Base-by-base conservation (phyloP, 2,888 invertebrate genomes). In the Mythimna loreyi region DNA sequence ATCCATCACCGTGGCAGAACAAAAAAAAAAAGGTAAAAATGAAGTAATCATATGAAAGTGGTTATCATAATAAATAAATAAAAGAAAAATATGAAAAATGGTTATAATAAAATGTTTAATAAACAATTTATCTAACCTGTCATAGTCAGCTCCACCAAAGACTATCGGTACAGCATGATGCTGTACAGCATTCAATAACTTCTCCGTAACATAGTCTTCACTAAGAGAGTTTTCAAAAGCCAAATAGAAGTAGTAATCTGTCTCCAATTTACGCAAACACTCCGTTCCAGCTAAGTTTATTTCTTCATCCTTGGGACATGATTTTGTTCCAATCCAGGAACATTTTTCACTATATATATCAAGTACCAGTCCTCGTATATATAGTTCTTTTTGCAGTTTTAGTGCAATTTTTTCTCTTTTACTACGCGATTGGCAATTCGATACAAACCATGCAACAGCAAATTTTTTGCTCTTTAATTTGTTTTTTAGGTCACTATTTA, bases 121-220 rank as follows among this genome's bases (percentile, higher is more conserved):
- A 28, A 13, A 28, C 25, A 21, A 9, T 0, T 47, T 19, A 55
- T 23, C 45, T 40, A 2, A 93, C 94, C 93, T 92, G 25, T 91
- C 86, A 68, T 94, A 94, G 71, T 94, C 90, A 13, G 94, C 93
- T 3, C 85, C 92, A 16, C 94, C 93, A 66, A 84, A 93, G 0
- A 94, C 93, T 40, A 94, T 84, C 4, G 93, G 93, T 8, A 94
- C 85, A 0, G 89, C 87, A 58, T 89, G 85, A 75, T 92, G 82
- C 57, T 89, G 81, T 47, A 94, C 83, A 0, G 89, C 88, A 58
- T 84, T 72, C n/a, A 93, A 66, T 61, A 94, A 58, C 75, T 94
- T 94, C 75, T 94, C 94, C 3, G 94, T 93, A 0, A 93, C 93
- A 50, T 93, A 93, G 72, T 93, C 93, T 62, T 89, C 88, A 56